A percentile compares a stretch with the other conserved stretches of the same genome.
These are phyloP conservation scores for Ericerus pela DNA, from an alignment of 1,140 invertebrate genomes.

Conservation along the genomic window DNA sequence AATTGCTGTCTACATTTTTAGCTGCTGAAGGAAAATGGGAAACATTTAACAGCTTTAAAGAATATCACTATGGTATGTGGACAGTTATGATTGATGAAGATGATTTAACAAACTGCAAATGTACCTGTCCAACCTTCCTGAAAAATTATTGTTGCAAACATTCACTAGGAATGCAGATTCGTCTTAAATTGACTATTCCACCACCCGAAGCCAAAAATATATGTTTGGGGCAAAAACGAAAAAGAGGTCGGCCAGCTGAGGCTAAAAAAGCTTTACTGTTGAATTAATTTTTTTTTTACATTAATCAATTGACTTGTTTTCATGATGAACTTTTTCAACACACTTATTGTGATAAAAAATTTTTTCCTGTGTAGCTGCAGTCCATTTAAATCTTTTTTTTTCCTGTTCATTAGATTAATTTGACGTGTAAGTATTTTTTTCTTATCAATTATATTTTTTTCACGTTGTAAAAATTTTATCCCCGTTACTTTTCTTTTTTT, in stretches of 20 bases:
- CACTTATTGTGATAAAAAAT: too few relatives aligned
- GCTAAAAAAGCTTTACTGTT: slow-evolving; percentile 15
- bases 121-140: background rate
- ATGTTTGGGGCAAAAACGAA: slow-evolving; percentile 14
- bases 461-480: too few relatives aligned
- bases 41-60: background rate
- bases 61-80: background rate
- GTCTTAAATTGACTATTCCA: slow-evolving; percentile 1
- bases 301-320: too few relatives aligned
- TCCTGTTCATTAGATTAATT: too few relatives aligned
- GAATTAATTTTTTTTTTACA: slow-evolving; percentile 7
- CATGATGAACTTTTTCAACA: too few relatives aligned
- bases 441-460: too few relatives aligned
- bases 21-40: background rate
- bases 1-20: background rate
- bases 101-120: background rate
- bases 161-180: slow-evolving; percentile 9
- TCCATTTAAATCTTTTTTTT: too few relatives aligned
- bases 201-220: slow-evolving; percentile 13
- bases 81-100: background rate
- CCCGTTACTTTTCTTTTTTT: too few relatives aligned
- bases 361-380: too few relatives aligned
- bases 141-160: slow-evolving; percentile 7
- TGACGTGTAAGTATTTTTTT: too few relatives aligned
- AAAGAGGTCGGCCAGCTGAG: slow-evolving; percentile 15